Evolutionary conservation across 2,797 vertebrate species (phyloP).

Genomic region (Oryzias dopingdopingensis): DNA sequence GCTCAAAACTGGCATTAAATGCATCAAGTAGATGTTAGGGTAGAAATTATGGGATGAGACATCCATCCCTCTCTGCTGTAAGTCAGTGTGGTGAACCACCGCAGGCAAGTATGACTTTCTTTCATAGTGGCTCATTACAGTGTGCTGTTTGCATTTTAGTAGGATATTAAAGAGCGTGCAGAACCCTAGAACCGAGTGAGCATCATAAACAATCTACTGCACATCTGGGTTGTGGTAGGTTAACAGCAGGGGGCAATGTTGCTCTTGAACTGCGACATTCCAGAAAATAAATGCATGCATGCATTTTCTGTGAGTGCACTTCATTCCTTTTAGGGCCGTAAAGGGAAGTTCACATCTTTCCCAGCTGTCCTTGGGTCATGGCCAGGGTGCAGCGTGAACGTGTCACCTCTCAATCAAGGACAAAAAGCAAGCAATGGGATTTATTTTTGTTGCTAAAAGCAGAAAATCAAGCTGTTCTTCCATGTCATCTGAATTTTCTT

Average conservation of each 20-base stretch:
- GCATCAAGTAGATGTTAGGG: slow-evolving; percentile 22
- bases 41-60: slow-evolving; percentile 30
- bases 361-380: neutral
- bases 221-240: slow-evolving; percentile 25
- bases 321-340: neutral
- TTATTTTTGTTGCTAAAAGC: no score
- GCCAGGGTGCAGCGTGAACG: neutral
- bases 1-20: slow-evolving; percentile 29
- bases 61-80: slow-evolving; percentile 22
- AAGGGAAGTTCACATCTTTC: neutral
- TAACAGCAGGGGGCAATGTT: slow-evolving; percentile 74
- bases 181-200: slow-evolving; percentile 7
- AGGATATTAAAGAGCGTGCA: slow-evolving; percentile 25
- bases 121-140: slow-evolving; percentile 27
- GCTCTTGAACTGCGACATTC: slow-evolving; percentile 31
- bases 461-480: no score
- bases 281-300: neutral
- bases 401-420: neutral
- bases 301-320: neutral
- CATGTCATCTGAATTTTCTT: neutral
- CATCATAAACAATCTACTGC: slow-evolving; percentile 25
- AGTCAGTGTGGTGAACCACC: slow-evolving; percentile 24
- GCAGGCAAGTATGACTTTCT: slow-evolving; percentile 17
- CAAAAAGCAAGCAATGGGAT: neutral
- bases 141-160: slow-evolving; percentile 36